These are phyloP conservation scores for Drosophila serrata DNA, from an alignment of 1,140 invertebrate genomes.

Conservation along the genomic window DNA sequence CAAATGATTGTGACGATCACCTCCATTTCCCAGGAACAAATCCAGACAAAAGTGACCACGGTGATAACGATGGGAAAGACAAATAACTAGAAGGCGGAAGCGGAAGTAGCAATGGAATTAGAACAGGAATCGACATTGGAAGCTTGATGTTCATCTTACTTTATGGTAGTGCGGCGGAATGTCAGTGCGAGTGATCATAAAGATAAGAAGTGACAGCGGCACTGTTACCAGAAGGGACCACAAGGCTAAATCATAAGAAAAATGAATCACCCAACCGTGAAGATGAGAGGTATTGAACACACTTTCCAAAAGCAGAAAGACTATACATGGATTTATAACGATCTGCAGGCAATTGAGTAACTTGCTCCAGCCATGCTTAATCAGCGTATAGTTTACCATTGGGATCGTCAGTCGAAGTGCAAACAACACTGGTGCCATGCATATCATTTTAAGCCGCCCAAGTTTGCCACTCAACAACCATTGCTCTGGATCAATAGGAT, in stretches of 20 bases:
- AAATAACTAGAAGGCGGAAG: background rate
- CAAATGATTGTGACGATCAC: slow-evolving; percentile 47
- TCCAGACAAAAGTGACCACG: slow-evolving; percentile 21
- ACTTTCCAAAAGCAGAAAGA: slow-evolving; percentile 34
- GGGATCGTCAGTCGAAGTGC: slow-evolving; percentile 35
- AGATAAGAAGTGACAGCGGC: slow-evolving; percentile 37
- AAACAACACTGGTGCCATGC: slow-evolving; percentile 28
- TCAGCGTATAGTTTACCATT: slow-evolving; percentile 41
- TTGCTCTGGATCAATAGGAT: slow-evolving; percentile 39
- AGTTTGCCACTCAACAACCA: slow-evolving; percentile 17
- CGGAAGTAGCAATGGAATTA: no score
- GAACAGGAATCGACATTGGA: fast-evolving
- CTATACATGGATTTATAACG: slow-evolving; percentile 42
- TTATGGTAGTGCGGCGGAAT: slow-evolving; percentile 54
- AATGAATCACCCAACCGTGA: no score
- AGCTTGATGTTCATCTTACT: slow-evolving; percentile 14
- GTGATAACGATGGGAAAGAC: background rate
- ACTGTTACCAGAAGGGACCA: slow-evolving; percentile 44
- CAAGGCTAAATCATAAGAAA: background rate
- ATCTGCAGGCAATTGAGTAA: slow-evolving; percentile 65
- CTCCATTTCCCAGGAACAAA: slow-evolving; percentile 60
- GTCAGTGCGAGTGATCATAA: slow-evolving; percentile 52
- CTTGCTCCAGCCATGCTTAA: slow-evolving; percentile 70
- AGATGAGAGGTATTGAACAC: background rate
- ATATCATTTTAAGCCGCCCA: background rate